These are phyloP conservation scores for Ceyx erithaca DNA, from an alignment of 2,797 vertebrate species.

Conservation along the genomic window DNA sequence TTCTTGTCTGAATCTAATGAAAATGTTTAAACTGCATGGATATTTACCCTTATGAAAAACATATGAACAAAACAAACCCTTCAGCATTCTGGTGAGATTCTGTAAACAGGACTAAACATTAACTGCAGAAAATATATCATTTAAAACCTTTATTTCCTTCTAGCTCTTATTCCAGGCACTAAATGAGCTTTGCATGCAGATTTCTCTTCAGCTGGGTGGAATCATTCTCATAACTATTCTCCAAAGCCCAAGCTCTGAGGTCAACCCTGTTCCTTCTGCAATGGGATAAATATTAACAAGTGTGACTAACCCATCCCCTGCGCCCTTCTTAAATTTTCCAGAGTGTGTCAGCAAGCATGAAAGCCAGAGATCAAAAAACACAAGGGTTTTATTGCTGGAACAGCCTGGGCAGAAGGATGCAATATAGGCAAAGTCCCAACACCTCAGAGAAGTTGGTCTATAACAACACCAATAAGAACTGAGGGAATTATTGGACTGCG, in stretches of 20 bases:
- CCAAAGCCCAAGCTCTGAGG: constrained; percentile 56
- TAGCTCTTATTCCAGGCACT: constrained; percentile 59
- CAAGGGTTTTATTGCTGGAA: constrained; percentile 46
- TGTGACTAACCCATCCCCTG: constrained; percentile 72
- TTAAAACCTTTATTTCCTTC: constrained; percentile 70
- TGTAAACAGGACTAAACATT: constrained; percentile 63
- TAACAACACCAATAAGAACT: constrained; percentile 1
- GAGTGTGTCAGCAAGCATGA: constrained; percentile 54
- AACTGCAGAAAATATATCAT: constrained; percentile 64
- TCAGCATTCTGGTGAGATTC: constrained; percentile 53
- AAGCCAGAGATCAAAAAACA: constrained; percentile 46
- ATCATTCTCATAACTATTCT: constrained; percentile 54
- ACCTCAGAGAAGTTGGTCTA: background rate
- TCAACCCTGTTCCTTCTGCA: constrained; percentile 51
- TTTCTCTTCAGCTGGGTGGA: constrained; percentile 63
- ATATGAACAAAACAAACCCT: constrained; percentile 64
- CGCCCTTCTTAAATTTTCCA: constrained; percentile 68
- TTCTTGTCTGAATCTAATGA: constrained; percentile 61
- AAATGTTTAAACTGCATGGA: constrained; percentile 60
- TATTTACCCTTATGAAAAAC: constrained; percentile 71
- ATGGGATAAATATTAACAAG: constrained; percentile 71
- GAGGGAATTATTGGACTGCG: background rate
- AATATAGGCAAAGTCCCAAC: constrained; percentile 10
- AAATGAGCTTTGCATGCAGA: constrained; percentile 60
- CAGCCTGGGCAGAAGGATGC: constrained; percentile 26